These are phyloP conservation scores for Trichogramma dendrolimi DNA, from an alignment of 2,888 invertebrate species.

Conservation along the genomic window DNA sequence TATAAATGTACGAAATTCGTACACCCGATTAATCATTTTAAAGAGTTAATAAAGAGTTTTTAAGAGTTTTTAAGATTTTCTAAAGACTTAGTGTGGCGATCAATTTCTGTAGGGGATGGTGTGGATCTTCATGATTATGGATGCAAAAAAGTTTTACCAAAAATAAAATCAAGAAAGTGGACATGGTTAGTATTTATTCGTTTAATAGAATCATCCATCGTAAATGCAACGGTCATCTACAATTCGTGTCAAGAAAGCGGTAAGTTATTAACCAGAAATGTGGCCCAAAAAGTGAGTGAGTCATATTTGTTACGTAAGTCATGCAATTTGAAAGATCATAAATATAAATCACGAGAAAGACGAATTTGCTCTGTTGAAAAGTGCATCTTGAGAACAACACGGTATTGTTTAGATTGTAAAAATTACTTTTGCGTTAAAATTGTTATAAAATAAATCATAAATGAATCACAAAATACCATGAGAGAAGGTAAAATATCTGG, in stretches of 20 bases:
- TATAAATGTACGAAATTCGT: too few relatives aligned
- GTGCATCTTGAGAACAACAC: conserved; percentile 2
- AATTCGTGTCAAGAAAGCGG: background rate
- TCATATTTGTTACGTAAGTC: conserved; percentile 6
- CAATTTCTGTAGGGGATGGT: too few relatives aligned
- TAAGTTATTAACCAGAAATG: conserved; percentile 6
- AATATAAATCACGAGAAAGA: conserved; percentile 6
- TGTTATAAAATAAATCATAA: conserved; percentile 3
- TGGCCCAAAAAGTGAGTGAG: conserved; percentile 6
- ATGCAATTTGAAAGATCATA: conserved; percentile 1
- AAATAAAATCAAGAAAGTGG: conserved; percentile 10
- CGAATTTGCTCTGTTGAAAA: conserved; percentile 1
- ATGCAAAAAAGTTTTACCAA: conserved; percentile 11
- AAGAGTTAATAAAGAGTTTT: too few relatives aligned
- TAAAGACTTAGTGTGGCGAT: too few relatives aligned
- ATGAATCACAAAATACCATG: background rate
- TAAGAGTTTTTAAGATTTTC: too few relatives aligned
- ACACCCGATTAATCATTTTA: too few relatives aligned
- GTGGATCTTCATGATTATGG: conserved; percentile 3
- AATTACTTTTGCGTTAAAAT: conserved; percentile 3
- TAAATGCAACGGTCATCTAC: conserved; percentile 7
- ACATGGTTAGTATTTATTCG: conserved; percentile 9
- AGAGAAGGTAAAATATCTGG: background rate
- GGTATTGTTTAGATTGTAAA: conserved; percentile 7
- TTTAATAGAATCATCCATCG: conserved; percentile 5